Conservation (phyloP, 2,797 vertebrate species). For the Iguana delicatissima region DNA sequence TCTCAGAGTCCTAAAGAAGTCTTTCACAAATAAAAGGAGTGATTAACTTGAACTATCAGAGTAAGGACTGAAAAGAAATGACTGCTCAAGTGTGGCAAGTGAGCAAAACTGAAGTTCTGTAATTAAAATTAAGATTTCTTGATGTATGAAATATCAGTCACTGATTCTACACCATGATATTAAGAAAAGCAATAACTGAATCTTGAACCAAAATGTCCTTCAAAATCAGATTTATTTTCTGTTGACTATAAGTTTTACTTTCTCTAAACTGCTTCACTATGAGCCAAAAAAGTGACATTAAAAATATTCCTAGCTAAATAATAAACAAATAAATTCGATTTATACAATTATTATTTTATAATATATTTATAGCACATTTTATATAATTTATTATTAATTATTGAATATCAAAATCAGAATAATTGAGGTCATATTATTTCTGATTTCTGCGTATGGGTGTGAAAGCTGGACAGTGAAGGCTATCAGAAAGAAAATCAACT, state of each 20-base stretch:
- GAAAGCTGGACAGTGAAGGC: too few species aligned
- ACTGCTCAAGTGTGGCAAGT: not conserved
- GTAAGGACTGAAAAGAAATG: not conserved
- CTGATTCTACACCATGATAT: not conserved
- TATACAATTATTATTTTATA: not conserved
- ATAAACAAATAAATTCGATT: not conserved
- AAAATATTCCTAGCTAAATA: not conserved
- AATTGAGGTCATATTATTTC: too few species aligned
- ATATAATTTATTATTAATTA: too few species aligned
- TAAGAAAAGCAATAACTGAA: not conserved
- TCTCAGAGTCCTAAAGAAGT: not conserved
- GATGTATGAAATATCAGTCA: not conserved
- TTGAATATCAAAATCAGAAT: too few species aligned
- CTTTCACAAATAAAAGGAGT: not conserved
- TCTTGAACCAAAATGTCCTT: not conserved
- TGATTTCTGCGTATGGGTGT: too few species aligned
- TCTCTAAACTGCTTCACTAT: not conserved
- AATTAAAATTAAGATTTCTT: not conserved
- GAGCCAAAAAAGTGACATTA: not conserved
- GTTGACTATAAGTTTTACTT: too few species aligned
- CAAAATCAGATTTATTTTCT: too few species aligned
- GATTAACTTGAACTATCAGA: not conserved
- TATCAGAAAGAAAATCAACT: too few species aligned
- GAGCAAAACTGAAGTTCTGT: not conserved
- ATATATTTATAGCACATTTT: too few species aligned